These are phyloP conservation scores for Sinelater perroti DNA, from an alignment of 2,888 invertebrate species.

Conservation along the genomic window DNA sequence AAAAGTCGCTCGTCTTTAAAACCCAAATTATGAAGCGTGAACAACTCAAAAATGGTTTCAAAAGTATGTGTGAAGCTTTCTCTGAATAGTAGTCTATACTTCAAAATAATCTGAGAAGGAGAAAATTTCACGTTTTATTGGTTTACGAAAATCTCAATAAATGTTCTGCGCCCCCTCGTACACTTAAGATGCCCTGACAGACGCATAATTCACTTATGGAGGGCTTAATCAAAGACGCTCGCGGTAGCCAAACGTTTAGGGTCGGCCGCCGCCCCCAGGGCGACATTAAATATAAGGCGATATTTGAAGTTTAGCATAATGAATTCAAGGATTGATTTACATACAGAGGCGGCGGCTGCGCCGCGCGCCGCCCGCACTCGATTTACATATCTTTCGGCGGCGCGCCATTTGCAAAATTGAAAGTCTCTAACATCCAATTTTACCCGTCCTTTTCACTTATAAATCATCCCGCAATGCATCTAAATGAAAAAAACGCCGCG, in stretches of 20 bases:
- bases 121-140: too few relatives aligned
- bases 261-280: constrained; percentile 18
- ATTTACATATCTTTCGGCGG: constrained; percentile 34
- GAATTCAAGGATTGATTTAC: constrained; percentile 36
- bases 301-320: constrained; percentile 39
- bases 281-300: constrained; percentile 36
- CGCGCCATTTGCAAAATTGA: constrained; percentile 35
- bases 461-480: constrained; percentile 34
- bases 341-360: constrained; percentile 25
- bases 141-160: too few relatives aligned
- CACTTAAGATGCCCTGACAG: too few relatives aligned
- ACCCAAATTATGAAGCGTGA: too few relatives aligned
- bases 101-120: too few relatives aligned
- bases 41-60: too few relatives aligned
- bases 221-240: too few relatives aligned
- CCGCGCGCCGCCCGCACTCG: constrained; percentile 17
- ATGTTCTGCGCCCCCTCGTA: too few relatives aligned
- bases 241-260: constrained; percentile 15
- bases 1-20: too few relatives aligned
- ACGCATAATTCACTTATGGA: too few relatives aligned
- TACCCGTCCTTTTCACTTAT: constrained; percentile 33
- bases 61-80: too few relatives aligned
- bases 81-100: too few relatives aligned
- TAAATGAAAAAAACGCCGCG: constrained; percentile 31
- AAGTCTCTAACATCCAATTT: constrained; percentile 34